Evolutionary conservation across 2,113 vertebrate genomes (phyloP).

Genomic region (Pogonocichla stellata): DNA sequence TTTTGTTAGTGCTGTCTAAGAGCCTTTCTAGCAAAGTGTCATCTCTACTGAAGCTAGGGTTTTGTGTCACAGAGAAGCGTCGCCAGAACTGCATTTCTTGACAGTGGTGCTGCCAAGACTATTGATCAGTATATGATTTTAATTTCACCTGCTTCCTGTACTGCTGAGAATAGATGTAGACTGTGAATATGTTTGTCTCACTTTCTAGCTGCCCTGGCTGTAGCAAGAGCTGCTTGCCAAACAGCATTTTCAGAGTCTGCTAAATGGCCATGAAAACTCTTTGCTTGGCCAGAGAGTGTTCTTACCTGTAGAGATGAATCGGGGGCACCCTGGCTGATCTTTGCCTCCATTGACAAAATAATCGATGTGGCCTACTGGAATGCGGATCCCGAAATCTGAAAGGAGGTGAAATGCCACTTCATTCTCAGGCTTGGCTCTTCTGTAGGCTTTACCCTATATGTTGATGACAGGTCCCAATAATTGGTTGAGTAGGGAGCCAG

Average conservation of each 20-base stretch:
- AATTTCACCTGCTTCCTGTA: background rate
- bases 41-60: background rate
- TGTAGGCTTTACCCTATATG: background rate
- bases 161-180: background rate
- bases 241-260: background rate
- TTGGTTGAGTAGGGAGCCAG: background rate
- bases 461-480: background rate
- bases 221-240: background rate
- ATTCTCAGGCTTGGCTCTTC: background rate
- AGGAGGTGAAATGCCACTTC: background rate
- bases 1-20: background rate
- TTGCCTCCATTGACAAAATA: constrained; percentile 93
- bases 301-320: constrained; percentile 70
- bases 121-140: background rate
- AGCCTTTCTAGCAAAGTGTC: background rate
- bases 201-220: background rate
- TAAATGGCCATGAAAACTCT: background rate
- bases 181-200: background rate
- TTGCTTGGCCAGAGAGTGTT: background rate
- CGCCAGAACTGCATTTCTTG: background rate
- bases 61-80: background rate
- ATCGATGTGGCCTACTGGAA: constrained; percentile 93
- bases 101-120: background rate
- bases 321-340: constrained; percentile 89
- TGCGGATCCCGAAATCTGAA: constrained; percentile 93